Base-by-base conservation (phyloP, 2,797 vertebrate genomes). In the Rhyacichthys aspro region DNA sequence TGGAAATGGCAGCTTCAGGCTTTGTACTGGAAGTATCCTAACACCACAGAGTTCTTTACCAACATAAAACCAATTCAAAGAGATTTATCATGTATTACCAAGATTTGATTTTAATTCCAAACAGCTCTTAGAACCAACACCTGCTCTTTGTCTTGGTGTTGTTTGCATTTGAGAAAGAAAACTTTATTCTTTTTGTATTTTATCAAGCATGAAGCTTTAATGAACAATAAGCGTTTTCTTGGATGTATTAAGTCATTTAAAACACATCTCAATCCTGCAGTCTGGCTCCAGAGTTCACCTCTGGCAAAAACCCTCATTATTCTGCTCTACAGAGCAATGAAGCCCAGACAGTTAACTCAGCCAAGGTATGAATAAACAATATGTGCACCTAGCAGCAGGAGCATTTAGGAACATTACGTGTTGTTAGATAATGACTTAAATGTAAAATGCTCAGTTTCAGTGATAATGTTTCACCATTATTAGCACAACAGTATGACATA, bases 251-350 rank as follows among this genome's bases (percentile, higher is more conserved):
- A 77, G 46, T 59, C 67, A 66, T 63, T 59, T 41, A 45, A 43
- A 63, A 28, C 59, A 64, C 48, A 36, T 43, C 43, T 67, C 19
- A 47, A 59, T 68, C 55, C 56, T 56, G 59, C 43, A 41, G 54
- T 67, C 68, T 64, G 61, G 56, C 28, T 71, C 32, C 18, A 0
- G n/a, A 47, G 37, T 44, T 66, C 70, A 71, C 71, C 60, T 73
- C 54, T 61, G 65, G 47, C 55, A 63, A 49, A n/a, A 41, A 52
- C 50, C 43, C 64, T 83, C 55, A 60, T 81, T 77, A 77, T 78
- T 79, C 56, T 50, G 55, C 39, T 56, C 47, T 75, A 39, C 50
- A 2, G n/a, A 32, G 59, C 62, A 65, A 37, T n/a, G 34, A 46
- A 49, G 62, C 48, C 16, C 55, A 49, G 63, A 43, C 67, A 45